Conservation (phyloP, 23 tunicate genomes). For the Trididemnum clinides region DNA sequence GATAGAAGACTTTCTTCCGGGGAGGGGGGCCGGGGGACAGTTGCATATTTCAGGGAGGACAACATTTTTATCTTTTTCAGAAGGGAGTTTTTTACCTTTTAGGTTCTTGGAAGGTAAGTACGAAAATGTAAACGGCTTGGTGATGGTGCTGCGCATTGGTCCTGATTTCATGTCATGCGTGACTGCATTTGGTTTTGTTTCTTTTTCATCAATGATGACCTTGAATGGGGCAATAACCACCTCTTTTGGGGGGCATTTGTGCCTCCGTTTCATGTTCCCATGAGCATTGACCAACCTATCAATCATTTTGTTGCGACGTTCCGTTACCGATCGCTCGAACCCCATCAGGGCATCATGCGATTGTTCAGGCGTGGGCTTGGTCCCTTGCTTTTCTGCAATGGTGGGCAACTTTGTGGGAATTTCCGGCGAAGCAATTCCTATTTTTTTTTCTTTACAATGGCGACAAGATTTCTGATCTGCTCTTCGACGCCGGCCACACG, state of each 20-base stretch:
- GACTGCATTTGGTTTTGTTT: background rate
- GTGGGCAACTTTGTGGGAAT: background rate
- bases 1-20: background rate
- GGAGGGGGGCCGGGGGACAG: background rate
- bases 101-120: slow-evolving; percentile 37
- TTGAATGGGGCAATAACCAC: slow-evolving; percentile 62
- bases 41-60: slow-evolving; percentile 4
- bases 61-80: background rate
- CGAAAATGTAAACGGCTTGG: slow-evolving; percentile 61
- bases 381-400: background rate
- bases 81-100: background rate
- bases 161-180: background rate
- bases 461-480: background rate
- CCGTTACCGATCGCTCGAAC: background rate
- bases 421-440: background rate
- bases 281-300: slow-evolving; percentile 47
- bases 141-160: background rate
- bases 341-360: background rate
- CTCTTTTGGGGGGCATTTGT: slow-evolving; percentile 40
- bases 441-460: background rate
- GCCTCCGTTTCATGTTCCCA: slow-evolving; percentile 46
- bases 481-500: background rate
- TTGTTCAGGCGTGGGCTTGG: background rate
- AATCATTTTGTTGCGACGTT: background rate
- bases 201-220: slow-evolving; percentile 42